Percentiles rank a stretch among this genome's conserved stretches.
Evolutionary conservation across 2,113 vertebrate species (phyloP).

Genomic region (Salvelinus fontinalis): DNA sequence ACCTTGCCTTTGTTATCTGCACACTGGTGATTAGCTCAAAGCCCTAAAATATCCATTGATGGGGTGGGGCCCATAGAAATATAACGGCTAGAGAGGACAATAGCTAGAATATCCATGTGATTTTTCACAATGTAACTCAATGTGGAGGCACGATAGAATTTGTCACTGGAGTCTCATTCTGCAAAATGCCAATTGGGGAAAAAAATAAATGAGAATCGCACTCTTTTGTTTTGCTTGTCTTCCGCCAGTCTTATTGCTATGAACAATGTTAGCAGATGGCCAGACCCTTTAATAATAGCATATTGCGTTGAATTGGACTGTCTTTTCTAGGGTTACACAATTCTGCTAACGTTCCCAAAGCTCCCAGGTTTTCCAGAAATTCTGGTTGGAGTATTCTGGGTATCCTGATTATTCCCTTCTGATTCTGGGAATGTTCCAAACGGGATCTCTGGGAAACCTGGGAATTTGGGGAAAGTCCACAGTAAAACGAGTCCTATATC

Average conservation of each 20-base stretch:
- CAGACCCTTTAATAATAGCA: neutral
- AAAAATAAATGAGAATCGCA: no score
- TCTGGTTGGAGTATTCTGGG: no score
- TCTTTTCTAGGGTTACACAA: no score
- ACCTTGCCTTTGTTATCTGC: constrained; percentile 60
- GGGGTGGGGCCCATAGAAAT: neutral
- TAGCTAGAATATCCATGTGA: neutral
- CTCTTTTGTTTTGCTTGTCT: neutral
- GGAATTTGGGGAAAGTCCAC: no score
- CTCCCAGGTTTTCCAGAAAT: no score
- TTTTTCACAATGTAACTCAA: neutral
- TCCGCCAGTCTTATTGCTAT: neutral
- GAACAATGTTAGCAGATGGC: neutral
- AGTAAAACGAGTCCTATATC: no score
- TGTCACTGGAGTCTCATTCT: neutral
- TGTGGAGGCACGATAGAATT: neutral
- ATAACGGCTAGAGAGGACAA: neutral
- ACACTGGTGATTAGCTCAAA: constrained; percentile 60
- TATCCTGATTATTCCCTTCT: no score
- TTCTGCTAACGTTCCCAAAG: no score
- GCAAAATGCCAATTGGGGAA: no score
- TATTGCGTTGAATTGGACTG: neutral
- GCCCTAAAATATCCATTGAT: constrained; percentile 42
- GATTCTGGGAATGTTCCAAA: no score
- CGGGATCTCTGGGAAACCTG: no score